Conservation (phyloP, 2,113 vertebrate genomes). For the Tamias sibiricus region DNA sequence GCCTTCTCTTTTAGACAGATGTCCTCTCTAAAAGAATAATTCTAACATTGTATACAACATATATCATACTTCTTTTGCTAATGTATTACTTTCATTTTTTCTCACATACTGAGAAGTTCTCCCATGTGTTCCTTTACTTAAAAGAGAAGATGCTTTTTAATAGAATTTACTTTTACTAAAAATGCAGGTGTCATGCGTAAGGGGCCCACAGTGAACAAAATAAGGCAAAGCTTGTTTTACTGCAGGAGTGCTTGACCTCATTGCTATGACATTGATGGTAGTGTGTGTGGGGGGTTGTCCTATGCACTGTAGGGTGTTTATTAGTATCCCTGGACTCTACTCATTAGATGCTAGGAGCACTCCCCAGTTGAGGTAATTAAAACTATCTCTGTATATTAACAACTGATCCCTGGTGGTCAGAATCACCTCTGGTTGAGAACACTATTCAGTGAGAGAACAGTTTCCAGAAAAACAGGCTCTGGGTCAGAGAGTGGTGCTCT, state of each 20-base stretch:
- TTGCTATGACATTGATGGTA: not conserved
- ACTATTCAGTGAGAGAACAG: not conserved
- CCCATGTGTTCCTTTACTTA: not conserved
- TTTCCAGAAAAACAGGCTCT: not conserved
- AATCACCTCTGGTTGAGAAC: not conserved
- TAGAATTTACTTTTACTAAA: not conserved
- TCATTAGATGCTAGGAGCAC: not conserved
- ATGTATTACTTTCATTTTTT: not conserved
- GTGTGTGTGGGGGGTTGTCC: not conserved
- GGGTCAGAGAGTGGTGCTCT: not conserved
- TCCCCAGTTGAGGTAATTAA: not conserved
- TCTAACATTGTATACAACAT: not conserved
- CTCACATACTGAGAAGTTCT: not conserved
- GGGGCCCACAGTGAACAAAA: not conserved
- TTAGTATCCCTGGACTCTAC: not conserved
- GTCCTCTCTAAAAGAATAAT: not conserved
- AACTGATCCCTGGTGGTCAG: not conserved
- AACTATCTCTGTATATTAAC: not conserved
- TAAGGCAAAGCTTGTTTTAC: not conserved
- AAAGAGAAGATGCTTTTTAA: not conserved
- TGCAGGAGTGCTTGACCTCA: not conserved
- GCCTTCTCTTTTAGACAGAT: conserved; percentile 11
- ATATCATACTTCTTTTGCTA: not conserved
- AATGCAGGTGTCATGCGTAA: not conserved
- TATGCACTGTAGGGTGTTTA: too few species aligned